A percentile compares a stretch with the other conserved stretches of the same genome.
Evolutionary conservation across 30 jellyfish, hydroid and myxozoan genomes (phyloP).

Genomic region (Hydra vulgaris): DNA sequence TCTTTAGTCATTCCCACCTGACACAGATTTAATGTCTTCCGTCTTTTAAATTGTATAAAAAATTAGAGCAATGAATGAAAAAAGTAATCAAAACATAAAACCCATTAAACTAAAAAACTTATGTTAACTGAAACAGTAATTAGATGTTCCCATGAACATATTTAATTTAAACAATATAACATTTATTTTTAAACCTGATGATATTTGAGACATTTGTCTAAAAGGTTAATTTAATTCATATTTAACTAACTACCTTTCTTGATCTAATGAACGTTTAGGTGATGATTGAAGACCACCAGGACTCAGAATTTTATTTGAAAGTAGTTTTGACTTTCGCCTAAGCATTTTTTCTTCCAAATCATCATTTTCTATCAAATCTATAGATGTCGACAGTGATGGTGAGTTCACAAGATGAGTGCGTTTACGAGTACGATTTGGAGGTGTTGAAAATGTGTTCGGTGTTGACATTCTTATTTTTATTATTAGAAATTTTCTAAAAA

Average conservation of each 20-base stretch:
- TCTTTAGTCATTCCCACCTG: constrained; percentile 85
- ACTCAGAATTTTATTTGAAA: constrained; percentile 57
- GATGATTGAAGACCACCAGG: constrained; percentile 75
- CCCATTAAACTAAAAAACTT: too few relatives aligned
- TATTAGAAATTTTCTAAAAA: too few relatives aligned
- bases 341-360: constrained; percentile 74
- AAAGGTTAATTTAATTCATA: too few relatives aligned
- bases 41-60: constrained; percentile 8
- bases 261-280: constrained; percentile 23
- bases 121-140: too few relatives aligned
- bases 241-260: constrained; percentile 16
- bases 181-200: too few relatives aligned
- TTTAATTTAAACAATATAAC: too few relatives aligned
- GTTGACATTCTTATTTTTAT: not conserved
- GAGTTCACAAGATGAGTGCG: constrained; percentile 17
- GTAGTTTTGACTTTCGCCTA: constrained; percentile 58
- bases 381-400: constrained; percentile 39
- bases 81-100: not conserved
- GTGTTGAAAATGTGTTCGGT: constrained; percentile 9
- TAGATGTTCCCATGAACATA: too few relatives aligned
- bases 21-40: constrained; percentile 18
- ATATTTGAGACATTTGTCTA: too few relatives aligned
- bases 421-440: constrained; percentile 26
- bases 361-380: constrained; percentile 33
- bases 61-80: not conserved